Evolutionary conservation across 2,888 invertebrate species (phyloP), one percentile per base, ranked within the genome.

Genomic region (Papilio gigon): DNA sequence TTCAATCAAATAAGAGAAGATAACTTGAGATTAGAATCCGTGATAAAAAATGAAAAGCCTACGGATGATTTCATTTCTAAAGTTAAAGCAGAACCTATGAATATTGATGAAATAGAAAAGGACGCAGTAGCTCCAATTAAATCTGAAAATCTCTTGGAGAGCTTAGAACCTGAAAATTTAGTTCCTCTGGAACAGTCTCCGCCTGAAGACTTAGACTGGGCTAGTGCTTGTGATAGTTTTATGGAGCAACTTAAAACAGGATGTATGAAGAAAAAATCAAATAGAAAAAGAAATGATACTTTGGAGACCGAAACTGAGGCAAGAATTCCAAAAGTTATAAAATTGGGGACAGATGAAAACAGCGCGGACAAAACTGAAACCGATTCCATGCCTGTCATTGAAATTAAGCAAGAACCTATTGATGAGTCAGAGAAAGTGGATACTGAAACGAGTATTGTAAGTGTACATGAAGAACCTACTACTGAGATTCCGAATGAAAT

Each of bases 191-290:
- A 75, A 68, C 65, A 71, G 64, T 42, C 67, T 42, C 72, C 70
- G 68, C 71, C 75, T n/a, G 80, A 80, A 67, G 87, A 89, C 69
- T 53, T 76, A 66, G 87, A 89, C 78, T 97, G 96, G 94, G 93
- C 93, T 62, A 94, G 92, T 78, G 94, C 96, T 20, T 96, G 96
- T 87, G 96, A 96, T 84, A 95, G 93, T 85, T 96, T 97, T 82
- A 93, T 96, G 85, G 95, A 96, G 81, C 96, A 96, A 84, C 85
- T 97, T 58, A 94, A 94, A 83, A 92, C 84, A 73, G 93, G 94
- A 53, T 89, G 89, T 65, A 90, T 89, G 63, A 94, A 94, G 82
- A 94, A 94, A 80, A 93, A 93, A 71, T 84, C 87, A 1, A 85
- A 89, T 20, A 92, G 91, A 84, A 94, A 93, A 88, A 93, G 92